Conservation (phyloP, 2,797 vertebrate genomes). For the Tapera naevia region DNA sequence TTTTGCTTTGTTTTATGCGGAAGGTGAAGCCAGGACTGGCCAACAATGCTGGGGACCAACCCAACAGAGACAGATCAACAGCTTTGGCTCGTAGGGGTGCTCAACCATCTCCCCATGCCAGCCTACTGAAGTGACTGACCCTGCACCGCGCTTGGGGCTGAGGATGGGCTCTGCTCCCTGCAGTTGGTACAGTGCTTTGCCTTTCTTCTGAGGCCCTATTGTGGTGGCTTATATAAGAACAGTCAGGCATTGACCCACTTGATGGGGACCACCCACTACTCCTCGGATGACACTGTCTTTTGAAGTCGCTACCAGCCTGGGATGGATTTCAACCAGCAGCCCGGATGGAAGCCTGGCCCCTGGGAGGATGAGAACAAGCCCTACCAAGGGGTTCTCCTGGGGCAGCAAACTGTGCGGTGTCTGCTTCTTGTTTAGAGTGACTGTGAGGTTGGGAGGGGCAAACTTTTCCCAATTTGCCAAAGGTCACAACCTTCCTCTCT, state of each 20-base stretch:
- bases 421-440: constrained; percentile 62
- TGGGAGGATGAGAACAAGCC: constrained; percentile 52
- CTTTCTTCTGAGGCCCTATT: constrained; percentile 12
- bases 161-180: background rate
- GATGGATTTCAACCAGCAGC: constrained; percentile 57
- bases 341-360: constrained; percentile 53
- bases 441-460: constrained; percentile 29
- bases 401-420: constrained; percentile 13
- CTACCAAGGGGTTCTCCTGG: constrained; percentile 28
- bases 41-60: background rate
- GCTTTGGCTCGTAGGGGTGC: background rate
- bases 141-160: rapidly evolving
- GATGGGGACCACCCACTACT: constrained; percentile 45
- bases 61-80: rapidly evolving
- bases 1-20: background rate
- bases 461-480: constrained; percentile 42
- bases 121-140: background rate
- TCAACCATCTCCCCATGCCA: background rate
- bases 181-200: rapidly evolving
- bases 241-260: background rate
- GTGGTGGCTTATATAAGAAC: constrained; percentile 40
- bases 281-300: constrained; percentile 52
- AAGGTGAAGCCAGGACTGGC: background rate
- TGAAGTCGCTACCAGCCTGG: constrained; percentile 45
- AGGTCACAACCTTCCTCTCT: constrained; percentile 56